These are phyloP conservation scores for Cantharis rustica DNA, from an alignment of 2,888 invertebrate genomes.

Conservation along the genomic window DNA sequence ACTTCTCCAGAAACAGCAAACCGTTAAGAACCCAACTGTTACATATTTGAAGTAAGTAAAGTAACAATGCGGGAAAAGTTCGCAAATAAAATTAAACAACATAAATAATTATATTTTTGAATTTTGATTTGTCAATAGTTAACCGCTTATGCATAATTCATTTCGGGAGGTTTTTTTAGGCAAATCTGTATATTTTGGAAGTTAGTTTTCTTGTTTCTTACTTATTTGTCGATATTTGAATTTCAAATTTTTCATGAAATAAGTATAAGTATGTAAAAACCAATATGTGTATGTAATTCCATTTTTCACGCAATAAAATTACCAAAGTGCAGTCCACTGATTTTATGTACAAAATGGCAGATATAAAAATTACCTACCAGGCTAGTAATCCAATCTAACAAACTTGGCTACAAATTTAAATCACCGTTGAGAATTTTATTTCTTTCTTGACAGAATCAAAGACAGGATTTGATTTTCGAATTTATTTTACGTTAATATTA, in stretches of 20 bases:
- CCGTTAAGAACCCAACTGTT: not conserved
- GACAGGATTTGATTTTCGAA: not conserved
- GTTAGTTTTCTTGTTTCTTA: not conserved
- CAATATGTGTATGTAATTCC: not conserved
- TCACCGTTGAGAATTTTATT: not conserved
- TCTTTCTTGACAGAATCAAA: not conserved
- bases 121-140: not conserved
- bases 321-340: not conserved
- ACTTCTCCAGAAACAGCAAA: not conserved
- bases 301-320: not conserved
- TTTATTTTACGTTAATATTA: not conserved
- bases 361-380: not conserved
- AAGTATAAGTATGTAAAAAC: not conserved
- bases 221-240: not conserved
- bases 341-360: not conserved
- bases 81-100: not conserved
- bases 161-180: not conserved
- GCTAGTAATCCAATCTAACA: not conserved
- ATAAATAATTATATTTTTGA: not conserved
- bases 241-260: not conserved
- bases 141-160: not conserved
- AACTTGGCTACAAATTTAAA: not conserved
- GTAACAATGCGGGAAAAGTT: not conserved
- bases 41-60: not conserved
- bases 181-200: not conserved